phyloP scores from a whole-genome alignment of 2,113 vertebrate species.

The Pterophyllum scalare region DNA sequence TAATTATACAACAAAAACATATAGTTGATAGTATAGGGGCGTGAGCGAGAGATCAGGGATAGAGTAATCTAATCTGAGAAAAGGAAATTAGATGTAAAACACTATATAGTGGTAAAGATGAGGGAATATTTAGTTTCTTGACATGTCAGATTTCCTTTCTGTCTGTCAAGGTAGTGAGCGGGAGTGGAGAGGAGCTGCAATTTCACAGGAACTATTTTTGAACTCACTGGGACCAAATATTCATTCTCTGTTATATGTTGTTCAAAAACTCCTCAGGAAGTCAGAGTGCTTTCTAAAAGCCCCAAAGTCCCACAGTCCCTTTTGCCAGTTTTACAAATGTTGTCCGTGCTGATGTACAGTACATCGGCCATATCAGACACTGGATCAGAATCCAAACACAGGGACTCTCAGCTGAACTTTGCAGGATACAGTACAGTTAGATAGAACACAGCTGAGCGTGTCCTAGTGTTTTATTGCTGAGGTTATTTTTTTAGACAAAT shows the following conservation, averaged over 20 bases:
- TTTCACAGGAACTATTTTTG: conserved; percentile 41
- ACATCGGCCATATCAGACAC: not conserved
- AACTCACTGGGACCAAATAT: conserved; percentile 28
- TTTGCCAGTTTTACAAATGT: not conserved
- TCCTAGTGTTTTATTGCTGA: too few species aligned
- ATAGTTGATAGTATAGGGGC: not conserved
- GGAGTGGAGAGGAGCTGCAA: conserved; percentile 11
- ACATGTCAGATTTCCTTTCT: conserved; percentile 27
- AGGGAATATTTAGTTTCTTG: not conserved
- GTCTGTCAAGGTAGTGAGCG: not conserved
- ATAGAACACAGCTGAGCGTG: not conserved
- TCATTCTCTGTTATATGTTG: conserved; percentile 22
- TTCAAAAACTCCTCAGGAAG: conserved; percentile 14
- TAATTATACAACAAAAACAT: not conserved
- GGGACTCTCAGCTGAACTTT: not conserved
- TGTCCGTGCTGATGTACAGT: not conserved
- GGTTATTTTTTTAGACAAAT: too few species aligned
- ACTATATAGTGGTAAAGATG: not conserved
- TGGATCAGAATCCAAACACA: not conserved
- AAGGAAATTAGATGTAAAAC: not conserved
- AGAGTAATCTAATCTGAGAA: not conserved
- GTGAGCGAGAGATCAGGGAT: not conserved
- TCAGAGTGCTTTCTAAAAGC: conserved; percentile 2
- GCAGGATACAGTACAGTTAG: not conserved
- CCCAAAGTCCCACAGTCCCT: not conserved